Conservation (phyloP, 2,113 vertebrate genomes). For the Periophthalmus modestus region DNA sequence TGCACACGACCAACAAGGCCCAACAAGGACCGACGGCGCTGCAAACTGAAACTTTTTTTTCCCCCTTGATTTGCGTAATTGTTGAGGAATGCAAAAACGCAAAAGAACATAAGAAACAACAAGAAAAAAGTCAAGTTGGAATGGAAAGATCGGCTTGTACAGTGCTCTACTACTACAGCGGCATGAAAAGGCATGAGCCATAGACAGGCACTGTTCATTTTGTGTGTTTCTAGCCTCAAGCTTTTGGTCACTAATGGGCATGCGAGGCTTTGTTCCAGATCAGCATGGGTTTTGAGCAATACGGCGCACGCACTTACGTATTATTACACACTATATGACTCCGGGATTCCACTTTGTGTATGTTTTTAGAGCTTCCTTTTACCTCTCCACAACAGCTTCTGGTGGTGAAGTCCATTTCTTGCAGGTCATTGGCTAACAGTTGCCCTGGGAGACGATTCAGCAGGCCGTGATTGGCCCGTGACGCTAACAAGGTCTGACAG, state of each 20-base stretch:
- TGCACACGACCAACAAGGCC: neutral
- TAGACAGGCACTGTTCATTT: slow-evolving; percentile 39
- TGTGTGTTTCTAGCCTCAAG: slow-evolving; percentile 54
- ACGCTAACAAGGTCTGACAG: slow-evolving; percentile 71
- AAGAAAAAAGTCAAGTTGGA: slow-evolving; percentile 9
- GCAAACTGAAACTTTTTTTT: neutral
- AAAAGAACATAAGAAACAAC: neutral
- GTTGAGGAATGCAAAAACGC: neutral
- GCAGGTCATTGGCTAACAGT: slow-evolving; percentile 78
- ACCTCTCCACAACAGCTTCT: slow-evolving; percentile 47
- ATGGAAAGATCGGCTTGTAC: slow-evolving; percentile 8
- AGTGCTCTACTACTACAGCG: slow-evolving; percentile 9
- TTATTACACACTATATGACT: slow-evolving; percentile 25
- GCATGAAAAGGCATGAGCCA: slow-evolving; percentile 60
- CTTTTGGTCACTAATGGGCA: slow-evolving; percentile 66
- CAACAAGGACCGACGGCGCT: slow-evolving; percentile 7
- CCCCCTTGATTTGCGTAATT: neutral
- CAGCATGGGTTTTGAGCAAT: slow-evolving; percentile 48
- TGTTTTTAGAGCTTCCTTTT: slow-evolving; percentile 27
- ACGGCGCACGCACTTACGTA: slow-evolving; percentile 18
- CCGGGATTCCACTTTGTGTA: slow-evolving; percentile 30
- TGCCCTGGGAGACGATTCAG: slow-evolving; percentile 72
- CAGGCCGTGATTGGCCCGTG: slow-evolving; percentile 62
- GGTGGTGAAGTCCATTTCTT: slow-evolving; percentile 61
- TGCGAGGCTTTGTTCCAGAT: slow-evolving; percentile 60